These are phyloP conservation scores for Pseudomugil tenellus DNA, from an alignment of 2,797 vertebrate genomes.

Conservation along the genomic window DNA sequence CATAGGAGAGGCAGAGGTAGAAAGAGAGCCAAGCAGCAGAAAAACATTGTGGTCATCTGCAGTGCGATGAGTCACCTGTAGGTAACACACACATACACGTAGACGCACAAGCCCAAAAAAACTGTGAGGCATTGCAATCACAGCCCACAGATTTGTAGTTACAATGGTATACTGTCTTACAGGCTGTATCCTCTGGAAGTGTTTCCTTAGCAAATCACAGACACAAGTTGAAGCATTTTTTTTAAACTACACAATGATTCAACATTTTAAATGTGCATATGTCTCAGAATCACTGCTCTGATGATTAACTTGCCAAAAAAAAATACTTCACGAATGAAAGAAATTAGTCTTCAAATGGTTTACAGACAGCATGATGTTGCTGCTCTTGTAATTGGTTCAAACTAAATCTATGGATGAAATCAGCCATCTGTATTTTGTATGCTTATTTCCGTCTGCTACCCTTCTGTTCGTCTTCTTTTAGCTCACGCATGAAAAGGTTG, in stretches of 20 bases:
- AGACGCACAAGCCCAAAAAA: conserved; percentile 46
- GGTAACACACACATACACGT: conserved; percentile 45
- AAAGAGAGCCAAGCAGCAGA: conserved; percentile 63
- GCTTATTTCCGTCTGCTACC: conserved; percentile 37
- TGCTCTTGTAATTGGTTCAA: conserved; percentile 42
- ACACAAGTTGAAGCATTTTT: conserved; percentile 22
- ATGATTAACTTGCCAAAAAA: conserved; percentile 41
- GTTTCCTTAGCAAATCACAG: conserved; percentile 43
- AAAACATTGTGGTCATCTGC: conserved; percentile 81
- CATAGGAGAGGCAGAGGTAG: conserved; percentile 49
- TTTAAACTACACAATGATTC: conserved; percentile 36
- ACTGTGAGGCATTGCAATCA: conserved; percentile 64
- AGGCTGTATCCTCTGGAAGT: conserved; percentile 39
- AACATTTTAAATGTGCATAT: conserved; percentile 29
- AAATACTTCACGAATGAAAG: conserved; percentile 54
- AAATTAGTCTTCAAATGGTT: conserved; percentile 34
- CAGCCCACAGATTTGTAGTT: conserved; percentile 68
- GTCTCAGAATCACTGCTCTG: neutral
- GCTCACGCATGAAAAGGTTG: conserved; percentile 22
- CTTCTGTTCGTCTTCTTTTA: conserved; percentile 32
- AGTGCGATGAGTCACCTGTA: conserved; percentile 83
- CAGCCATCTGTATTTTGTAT: conserved; percentile 46
- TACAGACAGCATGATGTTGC: conserved; percentile 31
- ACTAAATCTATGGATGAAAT: conserved; percentile 53
- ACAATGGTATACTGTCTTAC: conserved; percentile 62